Conservation (phyloP, 2,113 vertebrate species). For the Emydura subglobosa region DNA sequence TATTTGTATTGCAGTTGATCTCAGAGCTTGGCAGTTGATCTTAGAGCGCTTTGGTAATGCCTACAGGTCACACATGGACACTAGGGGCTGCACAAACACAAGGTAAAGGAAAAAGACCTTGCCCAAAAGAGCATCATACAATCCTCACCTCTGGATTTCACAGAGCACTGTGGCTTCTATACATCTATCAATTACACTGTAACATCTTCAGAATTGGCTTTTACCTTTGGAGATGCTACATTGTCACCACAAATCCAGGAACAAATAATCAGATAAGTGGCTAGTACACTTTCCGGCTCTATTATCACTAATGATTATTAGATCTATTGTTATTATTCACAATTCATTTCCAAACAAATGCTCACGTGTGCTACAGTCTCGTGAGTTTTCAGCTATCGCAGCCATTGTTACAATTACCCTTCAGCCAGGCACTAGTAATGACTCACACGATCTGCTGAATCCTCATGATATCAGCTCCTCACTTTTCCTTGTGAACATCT, state of each 20-base stretch:
- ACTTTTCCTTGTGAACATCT: neutral
- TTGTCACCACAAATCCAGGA: neutral
- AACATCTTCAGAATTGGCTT: neutral
- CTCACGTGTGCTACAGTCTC: neutral
- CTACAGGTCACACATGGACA: neutral
- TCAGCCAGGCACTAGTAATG: too few species aligned
- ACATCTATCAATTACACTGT: neutral
- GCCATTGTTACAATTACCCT: neutral
- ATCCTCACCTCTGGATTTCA: too few species aligned
- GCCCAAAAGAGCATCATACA: neutral
- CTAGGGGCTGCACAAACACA: neutral
- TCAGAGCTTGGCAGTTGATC: neutral
- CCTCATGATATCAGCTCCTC: neutral
- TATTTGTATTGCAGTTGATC: neutral
- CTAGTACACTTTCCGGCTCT: neutral
- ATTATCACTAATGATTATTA: neutral
- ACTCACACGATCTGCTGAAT: rapidly evolving
- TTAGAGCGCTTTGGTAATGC: neutral
- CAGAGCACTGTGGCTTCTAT: neutral
- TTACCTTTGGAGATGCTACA: neutral
- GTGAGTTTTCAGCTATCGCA: neutral
- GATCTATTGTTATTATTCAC: neutral
- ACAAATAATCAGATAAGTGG: neutral
- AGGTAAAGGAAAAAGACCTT: neutral
- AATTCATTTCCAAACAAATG: neutral